These are phyloP conservation scores for Clarias pachynema DNA, from an alignment of 2,797 vertebrate genomes.

Conservation along the genomic window DNA sequence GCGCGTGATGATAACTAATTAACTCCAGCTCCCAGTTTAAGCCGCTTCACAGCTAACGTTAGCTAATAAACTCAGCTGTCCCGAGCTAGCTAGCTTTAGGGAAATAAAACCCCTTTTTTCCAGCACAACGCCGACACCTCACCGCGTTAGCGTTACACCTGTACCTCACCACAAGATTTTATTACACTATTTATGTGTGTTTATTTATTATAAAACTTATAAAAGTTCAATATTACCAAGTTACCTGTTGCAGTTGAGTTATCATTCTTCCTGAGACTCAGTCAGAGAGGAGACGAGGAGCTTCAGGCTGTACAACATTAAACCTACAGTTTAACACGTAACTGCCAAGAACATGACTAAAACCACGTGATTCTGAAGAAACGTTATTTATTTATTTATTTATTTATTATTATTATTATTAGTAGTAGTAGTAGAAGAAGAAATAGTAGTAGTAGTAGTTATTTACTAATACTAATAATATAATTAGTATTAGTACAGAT, in stretches of 20 bases:
- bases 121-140: too few species aligned
- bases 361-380: neutral
- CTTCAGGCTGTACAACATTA: neutral
- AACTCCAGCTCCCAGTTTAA: neutral
- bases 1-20: neutral
- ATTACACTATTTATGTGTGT: neutral
- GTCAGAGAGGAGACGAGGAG: neutral
- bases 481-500: neutral
- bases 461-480: too few species aligned
- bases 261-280: neutral
- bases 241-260: slow-evolving; percentile 21
- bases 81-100: neutral
- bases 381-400: neutral
- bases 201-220: too few species aligned
- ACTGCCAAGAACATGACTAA: neutral
- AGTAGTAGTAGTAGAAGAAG: too few species aligned
- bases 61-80: neutral
- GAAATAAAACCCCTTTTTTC: neutral
- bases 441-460: too few species aligned
- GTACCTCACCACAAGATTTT: neutral
- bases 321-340: neutral
- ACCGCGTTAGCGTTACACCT: neutral
- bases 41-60: neutral
- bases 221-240: too few species aligned
- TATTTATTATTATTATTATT: neutral